Percentiles rank a stretch among this genome's conserved stretches.
These are phyloP conservation scores for Bujurquina vittata DNA, from an alignment of 2,113 vertebrate species.

Conservation along the genomic window DNA sequence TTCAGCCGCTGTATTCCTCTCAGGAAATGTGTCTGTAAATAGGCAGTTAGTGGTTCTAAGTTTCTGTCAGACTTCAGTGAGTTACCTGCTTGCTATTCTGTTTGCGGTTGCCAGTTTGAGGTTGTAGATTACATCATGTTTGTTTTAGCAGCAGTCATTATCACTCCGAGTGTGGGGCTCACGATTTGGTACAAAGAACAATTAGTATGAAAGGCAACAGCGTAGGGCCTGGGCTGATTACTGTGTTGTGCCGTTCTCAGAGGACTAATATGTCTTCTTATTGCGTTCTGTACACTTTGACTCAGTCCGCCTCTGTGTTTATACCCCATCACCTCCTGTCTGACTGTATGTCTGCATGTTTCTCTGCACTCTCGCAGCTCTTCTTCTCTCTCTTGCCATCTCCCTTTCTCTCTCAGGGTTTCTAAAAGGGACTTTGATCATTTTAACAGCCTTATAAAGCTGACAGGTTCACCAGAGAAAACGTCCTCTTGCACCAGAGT, in stretches of 20 bases:
- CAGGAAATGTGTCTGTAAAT: neutral
- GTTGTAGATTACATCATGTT: conserved; percentile 49
- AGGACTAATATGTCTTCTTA: conserved; percentile 23
- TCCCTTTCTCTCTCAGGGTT: conserved; percentile 34
- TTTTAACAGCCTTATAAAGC: conserved; percentile 72
- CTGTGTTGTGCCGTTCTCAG: conserved; percentile 8
- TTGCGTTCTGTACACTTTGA: conserved; percentile 13
- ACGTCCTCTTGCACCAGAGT: conserved; percentile 52
- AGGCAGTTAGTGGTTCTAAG: neutral
- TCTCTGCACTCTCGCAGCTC: conserved; percentile 9
- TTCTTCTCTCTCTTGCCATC: neutral
- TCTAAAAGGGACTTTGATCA: conserved; percentile 71
- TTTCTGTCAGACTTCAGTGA: neutral
- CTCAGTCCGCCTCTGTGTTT: conserved; percentile 26
- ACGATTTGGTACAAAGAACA: conserved; percentile 46
- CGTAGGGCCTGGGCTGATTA: neutral
- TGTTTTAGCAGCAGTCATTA: conserved; percentile 32
- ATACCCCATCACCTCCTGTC: conserved; percentile 9
- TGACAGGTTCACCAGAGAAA: conserved; percentile 69
- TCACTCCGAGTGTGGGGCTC: conserved; percentile 12
- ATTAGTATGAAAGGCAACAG: conserved; percentile 42
- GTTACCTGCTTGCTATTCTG: neutral
- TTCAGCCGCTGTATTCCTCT: neutral
- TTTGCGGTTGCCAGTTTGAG: neutral
- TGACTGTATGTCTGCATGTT: conserved; percentile 21